These are phyloP conservation scores for Halcyon smyrnensis DNA, from an alignment of 2,797 vertebrate species.

Conservation along the genomic window DNA sequence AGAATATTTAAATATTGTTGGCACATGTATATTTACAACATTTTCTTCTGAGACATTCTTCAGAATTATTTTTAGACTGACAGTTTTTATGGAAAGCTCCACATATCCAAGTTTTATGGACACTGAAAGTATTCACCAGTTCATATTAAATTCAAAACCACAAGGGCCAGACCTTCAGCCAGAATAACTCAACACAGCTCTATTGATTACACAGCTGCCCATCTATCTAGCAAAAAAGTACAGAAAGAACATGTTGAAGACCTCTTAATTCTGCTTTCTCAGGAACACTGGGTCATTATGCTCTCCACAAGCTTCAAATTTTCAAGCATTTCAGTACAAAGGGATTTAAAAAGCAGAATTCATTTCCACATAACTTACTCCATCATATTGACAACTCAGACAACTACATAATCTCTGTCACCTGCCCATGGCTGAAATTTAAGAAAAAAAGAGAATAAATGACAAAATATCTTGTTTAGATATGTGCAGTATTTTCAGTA, in stretches of 20 bases:
- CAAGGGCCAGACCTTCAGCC: background rate
- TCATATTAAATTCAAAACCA: background rate
- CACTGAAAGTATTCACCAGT: background rate
- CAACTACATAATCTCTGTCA: background rate
- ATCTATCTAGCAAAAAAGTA: background rate
- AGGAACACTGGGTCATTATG: background rate
- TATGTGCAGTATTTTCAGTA: background rate
- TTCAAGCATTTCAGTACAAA: background rate
- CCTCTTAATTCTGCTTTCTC: background rate
- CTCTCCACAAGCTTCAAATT: background rate
- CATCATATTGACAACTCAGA: background rate
- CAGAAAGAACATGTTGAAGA: background rate
- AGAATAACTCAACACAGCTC: background rate
- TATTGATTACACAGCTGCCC: background rate
- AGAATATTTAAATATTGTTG: conserved; percentile 27
- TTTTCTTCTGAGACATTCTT: conserved; percentile 22
- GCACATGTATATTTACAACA: background rate
- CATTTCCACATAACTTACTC: background rate
- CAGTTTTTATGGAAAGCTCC: background rate
- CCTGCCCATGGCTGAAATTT: background rate
- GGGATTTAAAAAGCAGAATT: background rate
- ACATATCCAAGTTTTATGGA: background rate
- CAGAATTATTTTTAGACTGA: conserved; percentile 18
- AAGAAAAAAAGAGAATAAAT: background rate
- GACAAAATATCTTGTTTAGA: background rate